Evolutionary conservation across 2,113 vertebrate genomes (phyloP).

Genomic region (Hippocampus abdominalis): DNA sequence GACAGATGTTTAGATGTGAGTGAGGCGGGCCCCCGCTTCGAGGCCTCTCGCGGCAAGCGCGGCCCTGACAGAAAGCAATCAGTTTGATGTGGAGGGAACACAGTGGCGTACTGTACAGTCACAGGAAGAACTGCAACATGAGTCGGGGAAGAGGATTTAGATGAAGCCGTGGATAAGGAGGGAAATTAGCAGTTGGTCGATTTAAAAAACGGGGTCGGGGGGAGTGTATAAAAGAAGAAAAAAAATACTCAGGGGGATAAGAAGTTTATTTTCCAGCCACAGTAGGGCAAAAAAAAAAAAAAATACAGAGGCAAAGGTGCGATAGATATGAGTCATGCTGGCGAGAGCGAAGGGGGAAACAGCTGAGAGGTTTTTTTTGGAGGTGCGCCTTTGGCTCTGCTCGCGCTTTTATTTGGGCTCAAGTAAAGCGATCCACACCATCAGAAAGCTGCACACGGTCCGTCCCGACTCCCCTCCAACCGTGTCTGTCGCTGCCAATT

Average conservation of each 20-base stretch:
- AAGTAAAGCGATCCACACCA: constrained; percentile 59
- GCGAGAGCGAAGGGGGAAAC: constrained; percentile 62
- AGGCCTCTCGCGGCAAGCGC: constrained; percentile 37
- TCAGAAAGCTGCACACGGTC: constrained; percentile 44
- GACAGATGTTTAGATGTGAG: constrained; percentile 73
- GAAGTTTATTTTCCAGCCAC: not conserved
- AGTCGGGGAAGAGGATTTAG: constrained; percentile 58
- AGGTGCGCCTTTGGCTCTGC: constrained; percentile 64
- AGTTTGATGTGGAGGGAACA: constrained; percentile 68
- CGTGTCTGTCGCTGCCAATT: constrained; percentile 53
- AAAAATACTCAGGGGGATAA: not conserved
- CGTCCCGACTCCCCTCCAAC: constrained; percentile 21
- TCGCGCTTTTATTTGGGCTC: constrained; percentile 66
- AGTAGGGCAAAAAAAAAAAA: constrained; percentile 8
- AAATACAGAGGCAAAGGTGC: constrained; percentile 9
- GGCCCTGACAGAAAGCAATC: constrained; percentile 68
- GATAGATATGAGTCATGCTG: constrained; percentile 58
- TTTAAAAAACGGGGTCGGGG: constrained; percentile 15
- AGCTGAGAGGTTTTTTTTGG: constrained; percentile 67
- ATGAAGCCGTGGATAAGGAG: constrained; percentile 55
- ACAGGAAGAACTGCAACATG: constrained; percentile 53
- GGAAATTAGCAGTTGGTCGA: constrained; percentile 37
- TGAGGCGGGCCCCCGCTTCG: constrained; percentile 23
- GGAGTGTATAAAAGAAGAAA: not conserved
- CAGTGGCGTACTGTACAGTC: constrained; percentile 56